Conservation (phyloP, 2,797 vertebrate species). For the Parotocinclus haroldoi region DNA sequence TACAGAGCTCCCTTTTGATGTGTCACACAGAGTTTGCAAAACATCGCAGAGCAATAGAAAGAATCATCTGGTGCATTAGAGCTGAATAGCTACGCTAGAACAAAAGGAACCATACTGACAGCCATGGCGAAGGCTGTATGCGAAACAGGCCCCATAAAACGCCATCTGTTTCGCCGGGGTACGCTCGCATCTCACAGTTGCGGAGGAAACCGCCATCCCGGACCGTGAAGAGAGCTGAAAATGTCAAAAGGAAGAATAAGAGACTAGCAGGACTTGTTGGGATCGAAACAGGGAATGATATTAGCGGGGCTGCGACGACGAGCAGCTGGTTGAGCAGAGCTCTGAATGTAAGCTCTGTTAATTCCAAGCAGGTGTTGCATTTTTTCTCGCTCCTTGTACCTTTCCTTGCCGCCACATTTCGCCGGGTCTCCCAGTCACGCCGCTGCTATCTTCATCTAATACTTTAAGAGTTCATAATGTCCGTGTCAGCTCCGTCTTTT, state of each 20-base stretch:
- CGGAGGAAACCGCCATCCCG: constrained; percentile 20
- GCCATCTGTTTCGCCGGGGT: no score
- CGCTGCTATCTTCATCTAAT: constrained; percentile 38
- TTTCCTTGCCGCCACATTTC: constrained; percentile 27
- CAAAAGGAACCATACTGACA: constrained; percentile 14
- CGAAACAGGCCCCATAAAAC: background rate
- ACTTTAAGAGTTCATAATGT: constrained; percentile 32
- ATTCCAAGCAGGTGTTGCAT: constrained; percentile 46
- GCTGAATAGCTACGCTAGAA: background rate
- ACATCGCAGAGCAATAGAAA: constrained; percentile 5
- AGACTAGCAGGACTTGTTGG: constrained; percentile 45
- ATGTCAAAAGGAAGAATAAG: constrained; percentile 58
- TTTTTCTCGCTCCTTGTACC: constrained; percentile 15
- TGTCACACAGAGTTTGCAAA: constrained; percentile 13
- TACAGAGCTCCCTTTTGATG: background rate
- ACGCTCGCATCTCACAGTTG: constrained; percentile 33
- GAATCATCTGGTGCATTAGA: background rate
- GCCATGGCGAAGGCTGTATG: constrained; percentile 21
- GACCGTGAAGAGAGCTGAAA: constrained; percentile 53
- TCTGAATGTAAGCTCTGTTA: constrained; percentile 48
- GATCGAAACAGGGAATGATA: constrained; percentile 62
- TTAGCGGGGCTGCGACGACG: constrained; percentile 58
- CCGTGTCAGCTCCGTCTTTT: constrained; percentile 37
- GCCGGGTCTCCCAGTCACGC: constrained; percentile 27
- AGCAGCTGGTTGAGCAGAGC: constrained; percentile 60